These are phyloP conservation scores for Formicarius rufipectus DNA, from an alignment of 2,113 vertebrate species.

Conservation along the genomic window DNA sequence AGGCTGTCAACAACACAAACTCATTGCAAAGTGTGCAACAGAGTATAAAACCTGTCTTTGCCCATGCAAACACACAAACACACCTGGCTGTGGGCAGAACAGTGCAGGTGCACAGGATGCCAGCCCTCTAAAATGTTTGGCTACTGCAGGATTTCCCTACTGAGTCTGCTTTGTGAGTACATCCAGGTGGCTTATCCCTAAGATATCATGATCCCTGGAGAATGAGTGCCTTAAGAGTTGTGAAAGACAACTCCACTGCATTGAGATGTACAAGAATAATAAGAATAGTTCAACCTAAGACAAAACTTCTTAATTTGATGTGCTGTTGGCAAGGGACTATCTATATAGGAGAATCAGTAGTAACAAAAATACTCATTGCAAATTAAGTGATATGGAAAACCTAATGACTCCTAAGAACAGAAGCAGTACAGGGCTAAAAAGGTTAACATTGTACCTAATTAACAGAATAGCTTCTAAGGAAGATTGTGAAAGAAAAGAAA, in stretches of 20 bases:
- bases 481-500: background rate
- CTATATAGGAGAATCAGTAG: background rate
- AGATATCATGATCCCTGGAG: background rate
- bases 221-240: background rate
- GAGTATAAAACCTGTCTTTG: background rate
- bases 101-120: background rate
- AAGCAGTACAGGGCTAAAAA: background rate
- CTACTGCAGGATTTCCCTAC: rapidly evolving
- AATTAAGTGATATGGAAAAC: background rate
- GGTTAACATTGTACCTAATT: background rate
- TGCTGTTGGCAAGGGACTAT: background rate
- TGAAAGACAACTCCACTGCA: background rate
- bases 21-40: background rate
- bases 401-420: background rate
- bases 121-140: background rate
- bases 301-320: background rate
- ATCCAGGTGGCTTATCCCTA: background rate
- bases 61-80: background rate
- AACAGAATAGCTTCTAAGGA: background rate
- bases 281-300: background rate
- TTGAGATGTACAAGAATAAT: background rate
- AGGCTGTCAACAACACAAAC: background rate
- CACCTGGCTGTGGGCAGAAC: background rate
- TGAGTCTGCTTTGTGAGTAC: background rate
- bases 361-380: background rate